Evolutionary conservation across 2,888 invertebrate species (phyloP).

Genomic region (Lysandra bellargus): DNA sequence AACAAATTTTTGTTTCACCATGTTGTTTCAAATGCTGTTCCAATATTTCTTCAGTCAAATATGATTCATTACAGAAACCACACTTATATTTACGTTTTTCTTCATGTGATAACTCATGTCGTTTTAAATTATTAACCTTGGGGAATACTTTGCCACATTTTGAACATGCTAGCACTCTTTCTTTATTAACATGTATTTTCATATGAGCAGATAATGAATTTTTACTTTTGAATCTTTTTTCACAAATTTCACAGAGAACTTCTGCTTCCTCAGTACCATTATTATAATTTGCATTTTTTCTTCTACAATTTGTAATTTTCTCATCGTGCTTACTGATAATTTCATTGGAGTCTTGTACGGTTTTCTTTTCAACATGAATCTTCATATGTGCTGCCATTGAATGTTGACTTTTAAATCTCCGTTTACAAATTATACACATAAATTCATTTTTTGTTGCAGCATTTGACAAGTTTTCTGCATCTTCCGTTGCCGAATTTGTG

Average conservation of each 20-base stretch:
- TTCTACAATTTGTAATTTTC: too few species aligned
- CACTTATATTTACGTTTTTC: slow-evolving; percentile 65
- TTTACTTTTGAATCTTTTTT: not conserved
- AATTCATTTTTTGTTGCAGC: not conserved
- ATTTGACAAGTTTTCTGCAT: not conserved
- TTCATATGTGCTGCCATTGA: not conserved
- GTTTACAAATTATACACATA: not conserved
- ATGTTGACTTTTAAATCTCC: not conserved
- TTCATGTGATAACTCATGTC: slow-evolving; percentile 67
- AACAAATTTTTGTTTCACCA: slow-evolving; percentile 60
- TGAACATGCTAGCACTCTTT: not conserved
- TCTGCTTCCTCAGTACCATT: too few species aligned
- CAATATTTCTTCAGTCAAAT: slow-evolving; percentile 52
- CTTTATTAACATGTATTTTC: not conserved
- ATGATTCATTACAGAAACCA: slow-evolving; percentile 59
- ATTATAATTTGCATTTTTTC: too few species aligned
- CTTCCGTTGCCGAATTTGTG: not conserved
- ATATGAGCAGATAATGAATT: not conserved
- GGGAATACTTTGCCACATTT: not conserved
- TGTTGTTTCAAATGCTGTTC: slow-evolving; percentile 65
- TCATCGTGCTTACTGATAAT: too few species aligned
- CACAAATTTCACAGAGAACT: too few species aligned
- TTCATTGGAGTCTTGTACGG: too few species aligned
- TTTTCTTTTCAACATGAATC: too few species aligned
- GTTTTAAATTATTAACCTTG: slow-evolving; percentile 60